Evolutionary conservation across 2,888 invertebrate genomes (phyloP).

Genomic region (Heliconius ethilla): DNA sequence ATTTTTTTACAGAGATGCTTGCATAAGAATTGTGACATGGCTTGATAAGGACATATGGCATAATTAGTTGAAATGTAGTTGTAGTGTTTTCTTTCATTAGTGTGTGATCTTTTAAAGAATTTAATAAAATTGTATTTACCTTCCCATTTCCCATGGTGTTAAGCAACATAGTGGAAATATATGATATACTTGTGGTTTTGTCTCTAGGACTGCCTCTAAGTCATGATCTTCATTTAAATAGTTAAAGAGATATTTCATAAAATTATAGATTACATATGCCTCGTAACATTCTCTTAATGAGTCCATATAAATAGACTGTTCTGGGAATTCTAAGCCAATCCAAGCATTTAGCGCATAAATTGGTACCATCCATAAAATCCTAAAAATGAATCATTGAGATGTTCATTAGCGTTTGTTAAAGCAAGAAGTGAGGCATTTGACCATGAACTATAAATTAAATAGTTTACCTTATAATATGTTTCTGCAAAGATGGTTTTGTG

Average conservation of each 20-base stretch:
- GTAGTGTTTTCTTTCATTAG: too few species aligned
- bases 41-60: too few species aligned
- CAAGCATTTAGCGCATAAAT: conserved; percentile 97
- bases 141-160: conserved; percentile 96
- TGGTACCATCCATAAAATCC: conserved; percentile 98
- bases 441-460: conserved; percentile 2
- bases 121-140: conserved; percentile 71
- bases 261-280: conserved; percentile 98
- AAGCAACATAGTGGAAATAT: conserved; percentile 95
- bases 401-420: background rate
- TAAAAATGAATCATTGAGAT: conserved; percentile 53
- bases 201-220: conserved; percentile 89
- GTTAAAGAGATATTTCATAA: conserved; percentile 96
- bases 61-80: too few species aligned
- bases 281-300: conserved; percentile 97
- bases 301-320: conserved; percentile 95
- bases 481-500: conserved; percentile 94
- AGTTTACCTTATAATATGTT: conserved; percentile 93
- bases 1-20: too few species aligned
- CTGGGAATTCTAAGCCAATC: conserved; percentile 93
- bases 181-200: conserved; percentile 92
- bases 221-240: conserved; percentile 94
- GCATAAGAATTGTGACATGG: too few species aligned
- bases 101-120: background rate
- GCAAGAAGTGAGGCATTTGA: background rate